Evolutionary conservation across 2,888 invertebrate species (phyloP).

Genomic region (Antheraea yamamai): DNA sequence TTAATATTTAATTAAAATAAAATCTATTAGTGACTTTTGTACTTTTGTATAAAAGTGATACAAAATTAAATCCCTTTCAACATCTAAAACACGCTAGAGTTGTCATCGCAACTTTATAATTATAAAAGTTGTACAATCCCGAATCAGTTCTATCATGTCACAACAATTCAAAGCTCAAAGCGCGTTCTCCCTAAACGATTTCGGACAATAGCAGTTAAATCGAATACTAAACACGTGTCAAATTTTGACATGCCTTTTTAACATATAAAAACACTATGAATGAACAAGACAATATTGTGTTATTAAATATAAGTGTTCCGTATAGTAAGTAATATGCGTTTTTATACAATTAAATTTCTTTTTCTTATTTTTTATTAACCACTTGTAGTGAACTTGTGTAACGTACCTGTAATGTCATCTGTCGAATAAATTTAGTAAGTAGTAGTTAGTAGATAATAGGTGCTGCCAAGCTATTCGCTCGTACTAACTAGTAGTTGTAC

Average conservation of each 20-base stretch:
- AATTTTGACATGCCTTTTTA: constrained; percentile 68
- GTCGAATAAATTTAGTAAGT: no score
- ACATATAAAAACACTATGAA: constrained; percentile 56
- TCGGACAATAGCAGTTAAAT: constrained; percentile 70
- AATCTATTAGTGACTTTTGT: no score
- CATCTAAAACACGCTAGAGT: not conserved
- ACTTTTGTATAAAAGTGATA: not conserved
- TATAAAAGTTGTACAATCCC: constrained; percentile 2
- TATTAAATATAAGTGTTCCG: not conserved
- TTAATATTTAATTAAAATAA: no score
- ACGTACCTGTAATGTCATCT: no score
- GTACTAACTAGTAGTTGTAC: no score
- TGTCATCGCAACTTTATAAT: not conserved
- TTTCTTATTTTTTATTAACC: not conserved
- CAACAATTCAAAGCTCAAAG: constrained; percentile 10
- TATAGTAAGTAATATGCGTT: not conserved
- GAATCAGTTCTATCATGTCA: constrained; percentile 14
- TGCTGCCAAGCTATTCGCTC: no score
- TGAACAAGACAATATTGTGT: not conserved
- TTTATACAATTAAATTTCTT: not conserved
- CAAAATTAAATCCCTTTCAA: not conserved
- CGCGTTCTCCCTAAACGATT: constrained; percentile 58
- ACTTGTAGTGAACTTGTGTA: no score
- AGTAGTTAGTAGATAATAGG: no score
- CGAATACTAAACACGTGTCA: constrained; percentile 79